Evolutionary conservation across 2,797 vertebrate genomes (phyloP), one percentile per base, ranked within the genome.

Genomic region (Melanotaenia pygmaea): DNA sequence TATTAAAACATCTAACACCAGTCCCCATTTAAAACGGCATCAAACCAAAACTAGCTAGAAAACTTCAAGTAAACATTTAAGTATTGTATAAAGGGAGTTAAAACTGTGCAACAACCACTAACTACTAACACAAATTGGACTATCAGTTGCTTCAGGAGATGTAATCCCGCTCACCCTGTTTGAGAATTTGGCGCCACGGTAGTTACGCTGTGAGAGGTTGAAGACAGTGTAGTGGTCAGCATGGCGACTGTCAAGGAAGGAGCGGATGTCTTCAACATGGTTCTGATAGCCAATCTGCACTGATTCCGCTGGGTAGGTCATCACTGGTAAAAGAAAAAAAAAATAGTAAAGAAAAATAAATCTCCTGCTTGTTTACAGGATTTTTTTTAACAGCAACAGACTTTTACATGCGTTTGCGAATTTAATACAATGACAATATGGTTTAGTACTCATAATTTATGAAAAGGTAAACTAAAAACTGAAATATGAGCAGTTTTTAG

Each of bases 211-310:
- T 1, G 97, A 98, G 70, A 99, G 89, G 91, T 99, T 99, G 93
- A 99, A 99, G 87, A 99, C 97, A 2, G 98, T 99, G 93, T 99
- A 99, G 92, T 98, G 98, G 92, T 99, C 98, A 1, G 97, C 96
- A 81, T 99, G 98, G 59, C 96, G 95, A 74, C 97, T 97, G 91
- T 99, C 98, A 64, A 99, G 85, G 87, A 99, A 99, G 0, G 96
- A 98, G 82, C 98, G 94, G 40, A 99, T 97, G 37, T 99, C 98
- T 83, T 99, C 98, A 2, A 99, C 96, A 37, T 99, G 98, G 92
- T 99, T 99, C 92, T 97, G 96, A 89, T 97, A 97, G 58, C 97
- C 97, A 80, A 99, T 92, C 90, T 99, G 98, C 24, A 97, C 97
- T 0, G 92, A 95, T 87, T 99, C 98, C n/a, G 96, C 95, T 22